These are phyloP conservation scores for Trachelipus rathkii DNA, from an alignment of 1,140 invertebrate genomes.

Conservation along the genomic window DNA sequence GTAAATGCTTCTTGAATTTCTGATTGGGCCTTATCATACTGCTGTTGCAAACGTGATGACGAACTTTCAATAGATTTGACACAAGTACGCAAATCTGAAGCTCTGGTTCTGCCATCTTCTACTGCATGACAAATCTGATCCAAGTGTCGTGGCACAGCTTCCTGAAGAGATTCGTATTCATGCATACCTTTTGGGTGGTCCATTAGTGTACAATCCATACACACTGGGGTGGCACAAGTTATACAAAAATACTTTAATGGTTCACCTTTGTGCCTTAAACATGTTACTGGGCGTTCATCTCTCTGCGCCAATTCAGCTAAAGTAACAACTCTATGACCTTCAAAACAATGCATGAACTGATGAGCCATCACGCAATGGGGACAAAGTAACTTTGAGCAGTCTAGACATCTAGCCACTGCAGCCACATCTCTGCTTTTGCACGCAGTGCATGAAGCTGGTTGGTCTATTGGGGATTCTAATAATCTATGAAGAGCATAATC, in stretches of 20 bases:
- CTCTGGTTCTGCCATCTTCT: conserved; percentile 76
- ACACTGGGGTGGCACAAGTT: conserved; percentile 81
- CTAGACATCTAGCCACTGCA: conserved; percentile 69
- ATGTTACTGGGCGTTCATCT: conserved; percentile 55
- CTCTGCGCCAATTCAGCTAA: conserved; percentile 75
- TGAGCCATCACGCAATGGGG: conserved; percentile 95
- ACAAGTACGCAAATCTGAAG: conserved; percentile 73
- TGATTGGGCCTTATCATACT: conserved; percentile 90
- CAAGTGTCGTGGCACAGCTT: conserved; percentile 74
- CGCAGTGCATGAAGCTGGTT: conserved; percentile 52
- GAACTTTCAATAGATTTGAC: conserved; percentile 83
- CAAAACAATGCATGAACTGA: conserved; percentile 97
- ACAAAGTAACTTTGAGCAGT: conserved; percentile 92
- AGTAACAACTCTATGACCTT: conserved; percentile 83
- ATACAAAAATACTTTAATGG: conserved; percentile 81
- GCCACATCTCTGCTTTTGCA: conserved; percentile 56
- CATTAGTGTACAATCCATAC: conserved; percentile 84
- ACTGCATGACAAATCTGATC: conserved; percentile 74
- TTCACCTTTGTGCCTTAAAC: conserved; percentile 38
- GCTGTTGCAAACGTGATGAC: conserved; percentile 73
- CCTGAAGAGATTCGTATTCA: conserved; percentile 75
- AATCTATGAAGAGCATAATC: conserved; percentile 40
- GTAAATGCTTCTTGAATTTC: conserved; percentile 93
- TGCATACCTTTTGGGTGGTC: conserved; percentile 82
- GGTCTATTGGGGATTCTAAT: conserved; percentile 42